Evolutionary conservation across 2,797 vertebrate genomes (phyloP).

Genomic region (Pseudocheirus occidentalis): DNA sequence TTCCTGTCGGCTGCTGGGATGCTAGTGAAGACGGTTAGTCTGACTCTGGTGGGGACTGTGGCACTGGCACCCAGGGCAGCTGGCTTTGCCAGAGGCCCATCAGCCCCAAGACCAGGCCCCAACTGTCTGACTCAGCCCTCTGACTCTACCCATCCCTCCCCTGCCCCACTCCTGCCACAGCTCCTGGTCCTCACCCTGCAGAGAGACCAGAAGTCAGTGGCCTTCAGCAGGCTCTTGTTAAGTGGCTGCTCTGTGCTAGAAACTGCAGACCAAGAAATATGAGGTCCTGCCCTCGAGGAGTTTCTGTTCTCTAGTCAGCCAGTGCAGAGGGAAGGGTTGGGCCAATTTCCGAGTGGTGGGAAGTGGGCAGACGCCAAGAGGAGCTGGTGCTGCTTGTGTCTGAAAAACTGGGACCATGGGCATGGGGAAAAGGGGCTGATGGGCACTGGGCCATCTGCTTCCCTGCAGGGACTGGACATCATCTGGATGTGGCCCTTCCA

Average conservation of each 20-base stretch:
- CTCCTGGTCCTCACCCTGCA: no score
- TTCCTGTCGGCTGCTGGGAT: not conserved
- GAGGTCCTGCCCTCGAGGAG: not conserved
- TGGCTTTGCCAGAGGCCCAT: not conserved
- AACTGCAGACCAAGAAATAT: not conserved
- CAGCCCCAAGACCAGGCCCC: not conserved
- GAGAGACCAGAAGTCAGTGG: not conserved
- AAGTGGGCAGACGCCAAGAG: no score
- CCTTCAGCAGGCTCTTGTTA: no score
- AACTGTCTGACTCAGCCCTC: not conserved
- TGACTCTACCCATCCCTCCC: not conserved
- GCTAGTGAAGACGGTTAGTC: not conserved
- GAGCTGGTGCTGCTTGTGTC: no score
- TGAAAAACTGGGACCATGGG: no score
- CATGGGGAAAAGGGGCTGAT: not conserved
- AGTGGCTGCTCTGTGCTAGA: not conserved
- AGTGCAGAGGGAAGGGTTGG: not conserved
- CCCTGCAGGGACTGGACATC: not conserved
- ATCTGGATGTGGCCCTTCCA: not conserved
- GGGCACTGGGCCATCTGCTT: not conserved
- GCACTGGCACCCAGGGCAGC: no score
- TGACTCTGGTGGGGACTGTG: not conserved
- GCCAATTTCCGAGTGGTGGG: no score
- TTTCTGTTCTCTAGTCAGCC: not conserved
- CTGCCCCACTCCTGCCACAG: not conserved